These are phyloP conservation scores for Brachyalestes nurse DNA, from an alignment of 2,797 vertebrate species.

Conservation along the genomic window DNA sequence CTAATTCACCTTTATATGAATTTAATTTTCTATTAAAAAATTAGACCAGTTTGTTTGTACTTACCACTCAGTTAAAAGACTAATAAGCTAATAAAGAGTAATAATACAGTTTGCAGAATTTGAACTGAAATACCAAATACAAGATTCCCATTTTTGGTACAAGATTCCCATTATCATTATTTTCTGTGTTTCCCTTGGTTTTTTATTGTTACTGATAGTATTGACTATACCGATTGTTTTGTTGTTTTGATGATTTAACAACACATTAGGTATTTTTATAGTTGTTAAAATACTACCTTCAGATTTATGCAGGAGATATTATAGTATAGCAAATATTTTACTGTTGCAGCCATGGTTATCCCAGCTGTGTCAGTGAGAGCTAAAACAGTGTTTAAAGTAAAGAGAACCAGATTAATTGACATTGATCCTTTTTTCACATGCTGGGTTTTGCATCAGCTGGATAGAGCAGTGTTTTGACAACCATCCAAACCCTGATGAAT, in stretches of 20 bases:
- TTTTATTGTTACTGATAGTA: no score
- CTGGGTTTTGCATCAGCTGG: background rate
- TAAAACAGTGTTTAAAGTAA: background rate
- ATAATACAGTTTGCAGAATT: no score
- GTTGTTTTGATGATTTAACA: background rate
- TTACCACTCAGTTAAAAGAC: no score
- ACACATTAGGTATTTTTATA: background rate
- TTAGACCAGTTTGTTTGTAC: no score
- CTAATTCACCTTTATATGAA: background rate
- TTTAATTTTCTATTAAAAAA: no score
- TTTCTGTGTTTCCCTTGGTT: no score
- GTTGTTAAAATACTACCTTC: no score
- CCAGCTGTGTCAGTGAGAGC: background rate
- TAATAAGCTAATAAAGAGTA: no score
- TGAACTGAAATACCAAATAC: background rate
- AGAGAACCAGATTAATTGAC: background rate
- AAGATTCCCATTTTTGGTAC: background rate
- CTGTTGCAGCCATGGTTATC: background rate
- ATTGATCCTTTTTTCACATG: slow-evolving; percentile 25
- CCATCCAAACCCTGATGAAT: background rate
- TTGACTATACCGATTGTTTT: background rate
- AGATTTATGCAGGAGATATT: no score
- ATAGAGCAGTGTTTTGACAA: background rate
- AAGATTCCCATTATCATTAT: background rate
- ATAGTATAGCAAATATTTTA: no score